These are phyloP conservation scores for Machimus rusticus DNA, from an alignment of 2,888 invertebrate genomes.

Conservation along the genomic window DNA sequence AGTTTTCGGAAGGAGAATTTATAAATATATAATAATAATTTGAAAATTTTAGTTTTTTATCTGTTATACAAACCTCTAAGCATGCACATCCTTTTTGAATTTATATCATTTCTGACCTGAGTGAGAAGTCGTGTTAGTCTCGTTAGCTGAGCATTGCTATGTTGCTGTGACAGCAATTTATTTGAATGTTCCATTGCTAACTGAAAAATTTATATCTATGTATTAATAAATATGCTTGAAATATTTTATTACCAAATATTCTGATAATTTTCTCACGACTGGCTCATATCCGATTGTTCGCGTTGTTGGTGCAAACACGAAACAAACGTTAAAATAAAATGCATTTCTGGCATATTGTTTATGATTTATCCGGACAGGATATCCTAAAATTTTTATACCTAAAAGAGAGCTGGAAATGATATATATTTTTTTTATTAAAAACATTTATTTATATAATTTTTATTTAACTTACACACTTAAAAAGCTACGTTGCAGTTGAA, in stretches of 20 bases:
- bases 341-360: slow-evolving; percentile 82
- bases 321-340: slow-evolving; percentile 83
- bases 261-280: slow-evolving; percentile 81
- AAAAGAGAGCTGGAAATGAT: slow-evolving; percentile 70
- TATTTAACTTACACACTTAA: slow-evolving; percentile 75
- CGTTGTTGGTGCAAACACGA: slow-evolving; percentile 80
- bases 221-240: background rate
- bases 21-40: no score
- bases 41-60: no score
- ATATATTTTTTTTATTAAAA: background rate
- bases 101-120: slow-evolving; percentile 76
- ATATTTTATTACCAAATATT: slow-evolving; percentile 70
- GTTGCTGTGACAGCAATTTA: slow-evolving; percentile 74
- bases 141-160: slow-evolving; percentile 66
- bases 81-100: slow-evolving; percentile 74
- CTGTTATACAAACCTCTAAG: slow-evolving; percentile 66
- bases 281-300: slow-evolving; percentile 81
- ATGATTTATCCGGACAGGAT: slow-evolving; percentile 79
- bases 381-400: slow-evolving; percentile 80
- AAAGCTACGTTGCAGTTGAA: slow-evolving; percentile 78
- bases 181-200: slow-evolving; percentile 76
- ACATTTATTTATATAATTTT: no score
- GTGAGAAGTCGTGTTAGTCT: slow-evolving; percentile 69
- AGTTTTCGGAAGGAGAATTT: no score
- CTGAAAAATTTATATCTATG: slow-evolving; percentile 56